A percentile compares a stretch with the other conserved stretches of the same genome.
Evolutionary conservation across 2,888 invertebrate species (phyloP).

Genomic region (Cephus nigrinus): DNA sequence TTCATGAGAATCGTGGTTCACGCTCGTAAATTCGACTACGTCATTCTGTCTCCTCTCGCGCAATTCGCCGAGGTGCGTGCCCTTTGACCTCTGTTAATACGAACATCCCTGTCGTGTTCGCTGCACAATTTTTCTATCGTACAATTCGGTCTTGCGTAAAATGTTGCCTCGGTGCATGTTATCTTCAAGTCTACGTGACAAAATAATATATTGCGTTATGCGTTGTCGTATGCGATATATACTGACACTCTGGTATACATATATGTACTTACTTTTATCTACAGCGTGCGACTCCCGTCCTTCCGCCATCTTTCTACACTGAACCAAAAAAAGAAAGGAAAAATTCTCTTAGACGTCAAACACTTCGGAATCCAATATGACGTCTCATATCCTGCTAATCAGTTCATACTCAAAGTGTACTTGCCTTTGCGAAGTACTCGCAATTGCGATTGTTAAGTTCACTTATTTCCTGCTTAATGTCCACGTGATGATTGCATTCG

Average conservation of each 20-base stretch:
- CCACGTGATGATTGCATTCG: not conserved
- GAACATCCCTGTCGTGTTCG: constrained; percentile 21
- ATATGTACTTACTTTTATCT: not conserved
- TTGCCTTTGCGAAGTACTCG: not conserved
- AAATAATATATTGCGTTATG: not conserved
- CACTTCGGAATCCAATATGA: not conserved
- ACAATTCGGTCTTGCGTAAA: constrained; percentile 40
- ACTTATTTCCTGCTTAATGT: not conserved
- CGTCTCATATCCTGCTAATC: not conserved
- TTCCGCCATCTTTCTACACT: not conserved
- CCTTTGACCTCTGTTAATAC: constrained; percentile 25
- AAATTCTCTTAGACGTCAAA: not conserved
- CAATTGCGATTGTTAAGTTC: not conserved
- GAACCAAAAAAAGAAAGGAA: not conserved
- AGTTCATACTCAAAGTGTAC: not conserved
- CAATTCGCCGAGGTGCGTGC: constrained; percentile 30
- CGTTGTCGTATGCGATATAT: not conserved
- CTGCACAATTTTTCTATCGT: constrained; percentile 24
- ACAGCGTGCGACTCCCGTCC: not conserved
- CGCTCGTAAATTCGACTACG: not conserved
- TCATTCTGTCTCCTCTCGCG: not conserved
- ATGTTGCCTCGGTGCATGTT: constrained; percentile 47
- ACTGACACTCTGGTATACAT: not conserved
- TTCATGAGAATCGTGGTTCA: not conserved
- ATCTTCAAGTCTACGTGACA: constrained; percentile 40